Percentiles rank a stretch among this genome's conserved stretches.
phyloP scores from a whole-genome alignment of 2,113 vertebrate genomes.

The Parotia lawesii region DNA sequence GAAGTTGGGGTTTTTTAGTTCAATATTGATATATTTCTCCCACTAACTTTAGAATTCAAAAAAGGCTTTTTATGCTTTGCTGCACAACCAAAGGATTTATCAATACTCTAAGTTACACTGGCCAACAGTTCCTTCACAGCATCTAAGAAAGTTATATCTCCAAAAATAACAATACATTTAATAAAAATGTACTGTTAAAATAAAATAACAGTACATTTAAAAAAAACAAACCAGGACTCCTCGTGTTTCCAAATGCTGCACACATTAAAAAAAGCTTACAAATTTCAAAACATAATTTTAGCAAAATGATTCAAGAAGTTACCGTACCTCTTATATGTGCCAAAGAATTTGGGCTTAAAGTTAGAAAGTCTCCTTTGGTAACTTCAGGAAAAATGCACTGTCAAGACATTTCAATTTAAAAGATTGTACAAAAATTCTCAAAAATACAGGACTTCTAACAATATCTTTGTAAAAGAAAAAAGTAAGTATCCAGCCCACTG shows the following conservation, averaged over 20 bases:
- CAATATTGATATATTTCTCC: neutral
- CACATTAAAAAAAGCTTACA: neutral
- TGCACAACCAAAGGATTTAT: neutral
- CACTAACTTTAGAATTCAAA: neutral
- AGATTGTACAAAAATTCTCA: neutral
- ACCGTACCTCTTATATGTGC: neutral
- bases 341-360: neutral
- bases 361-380: neutral
- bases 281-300: neutral
- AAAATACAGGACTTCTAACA: neutral
- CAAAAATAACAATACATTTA: neutral
- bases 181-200: too few relatives aligned
- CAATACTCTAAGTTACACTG: neutral
- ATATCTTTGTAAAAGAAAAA: neutral
- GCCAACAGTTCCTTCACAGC: neutral
- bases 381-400: neutral
- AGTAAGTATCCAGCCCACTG: neutral
- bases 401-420: neutral
- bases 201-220: neutral
- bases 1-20: neutral
- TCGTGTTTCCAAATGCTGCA: neutral
- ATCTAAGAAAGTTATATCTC: neutral
- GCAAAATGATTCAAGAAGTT: neutral
- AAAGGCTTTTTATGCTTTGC: neutral
- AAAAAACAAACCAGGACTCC: neutral